Conservation (phyloP, 1,140 invertebrate genomes). For the Drosophila nasuta region DNA sequence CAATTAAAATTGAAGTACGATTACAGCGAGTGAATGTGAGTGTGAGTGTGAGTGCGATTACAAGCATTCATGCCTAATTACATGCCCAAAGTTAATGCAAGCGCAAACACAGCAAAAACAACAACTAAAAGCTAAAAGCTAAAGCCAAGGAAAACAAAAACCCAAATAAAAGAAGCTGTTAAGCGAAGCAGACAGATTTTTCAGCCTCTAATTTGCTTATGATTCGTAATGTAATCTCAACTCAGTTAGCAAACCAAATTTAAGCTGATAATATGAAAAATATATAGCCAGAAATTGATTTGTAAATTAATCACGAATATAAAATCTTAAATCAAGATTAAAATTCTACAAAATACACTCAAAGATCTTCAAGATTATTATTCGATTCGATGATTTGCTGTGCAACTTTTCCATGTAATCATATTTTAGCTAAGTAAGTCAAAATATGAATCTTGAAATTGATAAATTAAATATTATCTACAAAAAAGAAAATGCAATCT, state of each 20-base stretch:
- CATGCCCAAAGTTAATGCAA: conserved; percentile 40
- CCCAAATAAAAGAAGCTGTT: not conserved
- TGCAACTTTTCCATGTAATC: too few relatives aligned
- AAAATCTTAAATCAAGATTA: too few relatives aligned
- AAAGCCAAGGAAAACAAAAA: not conserved
- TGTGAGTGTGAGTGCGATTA: not conserved
- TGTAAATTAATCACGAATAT: too few relatives aligned
- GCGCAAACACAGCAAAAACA: conserved; percentile 10
- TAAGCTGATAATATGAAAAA: too few relatives aligned
- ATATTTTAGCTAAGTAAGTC: too few relatives aligned
- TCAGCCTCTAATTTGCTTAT: conserved; percentile 22
- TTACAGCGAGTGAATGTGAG: not conserved
- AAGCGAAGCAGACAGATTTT: not conserved
- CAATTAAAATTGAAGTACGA: conserved; percentile 63
- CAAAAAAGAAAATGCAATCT: too few relatives aligned
- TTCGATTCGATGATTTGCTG: too few relatives aligned
- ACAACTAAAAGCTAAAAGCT: conserved; percentile 5
- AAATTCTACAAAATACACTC: too few relatives aligned
- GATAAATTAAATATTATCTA: too few relatives aligned
- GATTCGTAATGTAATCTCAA: not conserved
- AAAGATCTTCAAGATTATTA: too few relatives aligned
- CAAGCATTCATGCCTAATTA: conserved; percentile 63
- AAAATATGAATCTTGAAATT: too few relatives aligned
- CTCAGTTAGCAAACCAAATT: not conserved
- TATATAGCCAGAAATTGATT: too few relatives aligned